Evolutionary conservation across 2,113 vertebrate genomes (phyloP).

Genomic region (Paedocypris sp.): DNA sequence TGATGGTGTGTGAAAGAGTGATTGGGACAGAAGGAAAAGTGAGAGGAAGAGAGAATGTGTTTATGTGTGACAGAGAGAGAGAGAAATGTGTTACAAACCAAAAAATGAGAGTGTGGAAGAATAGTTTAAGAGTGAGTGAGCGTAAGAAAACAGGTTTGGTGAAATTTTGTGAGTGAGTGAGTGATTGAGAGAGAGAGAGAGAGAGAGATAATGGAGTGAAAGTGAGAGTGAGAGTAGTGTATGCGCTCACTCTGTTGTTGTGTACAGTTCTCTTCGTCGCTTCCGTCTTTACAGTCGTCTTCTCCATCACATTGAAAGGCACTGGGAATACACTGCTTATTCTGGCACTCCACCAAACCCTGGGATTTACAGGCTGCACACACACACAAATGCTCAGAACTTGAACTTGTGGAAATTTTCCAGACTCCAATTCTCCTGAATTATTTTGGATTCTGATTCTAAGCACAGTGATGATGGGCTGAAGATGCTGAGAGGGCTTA

Average conservation of each 20-base stretch:
- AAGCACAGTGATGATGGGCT: no score
- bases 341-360: slow-evolving; percentile 78
- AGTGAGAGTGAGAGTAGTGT: not conserved
- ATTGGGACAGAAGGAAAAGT: no score
- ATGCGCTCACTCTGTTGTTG: slow-evolving; percentile 19
- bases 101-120: no score
- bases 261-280: slow-evolving; percentile 80
- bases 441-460: no score
- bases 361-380: slow-evolving; percentile 78
- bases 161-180: not conserved
- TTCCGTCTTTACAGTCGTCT: slow-evolving; percentile 86
- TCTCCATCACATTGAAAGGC: slow-evolving; percentile 85
- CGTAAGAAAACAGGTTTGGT: no score
- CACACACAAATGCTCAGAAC: slow-evolving; percentile 77
- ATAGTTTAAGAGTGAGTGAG: no score
- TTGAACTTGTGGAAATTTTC: slow-evolving; percentile 91
- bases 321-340: slow-evolving; percentile 80
- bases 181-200: not conserved
- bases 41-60: no score
- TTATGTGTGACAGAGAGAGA: no score
- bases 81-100: no score
- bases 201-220: no score
- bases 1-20: not conserved
- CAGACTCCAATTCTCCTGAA: no score
- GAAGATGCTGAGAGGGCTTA: no score